phyloP scores from a whole-genome alignment of 37 sponge, comb jelly and placozoan species.

The Petrosia ficiformis region DNA sequence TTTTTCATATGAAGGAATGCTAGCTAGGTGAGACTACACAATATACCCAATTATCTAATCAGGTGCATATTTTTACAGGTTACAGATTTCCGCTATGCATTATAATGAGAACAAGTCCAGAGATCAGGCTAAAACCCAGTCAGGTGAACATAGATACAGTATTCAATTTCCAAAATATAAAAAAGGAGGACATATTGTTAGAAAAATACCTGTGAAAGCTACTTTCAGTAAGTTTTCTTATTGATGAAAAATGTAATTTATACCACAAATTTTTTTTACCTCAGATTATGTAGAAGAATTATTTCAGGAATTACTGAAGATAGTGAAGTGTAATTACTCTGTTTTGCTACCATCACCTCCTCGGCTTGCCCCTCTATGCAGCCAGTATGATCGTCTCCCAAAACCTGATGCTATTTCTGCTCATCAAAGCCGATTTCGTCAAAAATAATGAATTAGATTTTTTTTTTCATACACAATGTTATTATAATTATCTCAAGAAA shows the following conservation, averaged over 20 bases:
- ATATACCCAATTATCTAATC: background rate
- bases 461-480: too few relatives aligned
- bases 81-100: background rate
- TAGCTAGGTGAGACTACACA: conserved; percentile 6
- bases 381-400: background rate
- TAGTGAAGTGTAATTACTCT: background rate
- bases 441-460: background rate
- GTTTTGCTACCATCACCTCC: background rate
- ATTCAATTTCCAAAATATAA: conserved; percentile 7
- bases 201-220: background rate
- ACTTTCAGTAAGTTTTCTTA: conserved; percentile 11
- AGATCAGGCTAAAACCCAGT: background rate
- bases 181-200: background rate
- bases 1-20: conserved; percentile 36
- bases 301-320: background rate
- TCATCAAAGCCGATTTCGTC: conserved; percentile 9
- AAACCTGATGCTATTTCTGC: background rate
- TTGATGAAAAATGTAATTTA: background rate
- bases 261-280: background rate
- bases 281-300: conserved; percentile 15
- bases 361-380: background rate
- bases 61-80: background rate
- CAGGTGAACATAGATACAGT: conserved; percentile 1
- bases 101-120: conserved; percentile 8
- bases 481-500: too few relatives aligned